Base-by-base conservation (phyloP, 23 tunicate genomes). In the Phallusia fumigata region DNA sequence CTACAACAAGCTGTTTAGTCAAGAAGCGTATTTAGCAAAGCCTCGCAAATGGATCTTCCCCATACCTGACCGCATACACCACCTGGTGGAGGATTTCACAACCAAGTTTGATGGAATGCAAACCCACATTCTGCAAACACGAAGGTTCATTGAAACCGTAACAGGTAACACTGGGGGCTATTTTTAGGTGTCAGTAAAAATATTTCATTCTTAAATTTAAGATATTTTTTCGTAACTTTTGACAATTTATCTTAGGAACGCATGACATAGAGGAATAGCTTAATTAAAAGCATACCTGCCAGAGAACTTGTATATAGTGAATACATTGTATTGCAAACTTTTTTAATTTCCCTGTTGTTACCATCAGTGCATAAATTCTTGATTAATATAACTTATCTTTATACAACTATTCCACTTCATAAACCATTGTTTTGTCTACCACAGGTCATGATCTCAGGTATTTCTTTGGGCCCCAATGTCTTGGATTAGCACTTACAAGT, bases 81-180 rank as follows among this genome's bases (percentile, higher is more conserved):
- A 92, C 83, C 80, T 92, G 16, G 82, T 92, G 79, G 97, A 92
- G 75, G 97, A 92, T 53, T 92, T 92, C 79, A 84, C 91, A 0
- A 84, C 90, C 52, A 85, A 88, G 35, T 92, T 87, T 79, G 88
- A 92, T 69, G 91, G 69, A 28, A 82, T 69, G 10, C 3, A 32
- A 50, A 76, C 91, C 30, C 97, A 92, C 76, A 65, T 87, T 58
- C 74, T 84, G 0, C 30, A 47, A 19, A 19, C 76, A 0, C 53
- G 87, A n/a, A 80, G 76, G 21, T 84, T 84, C 53, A 52, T 84
- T 34, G 87, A 76, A 34, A 35, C 53, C 18, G 30, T 0, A 30
- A 76, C 76, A 28, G 69, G 69, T 58, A 58, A 6, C 15, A 58
- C 69, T 6, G 10, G 10, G 10, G 47, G 10, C 10, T 3, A 40